Percentiles rank a stretch among this genome's conserved stretches.
Evolutionary conservation across 2,797 vertebrate species (phyloP).

Genomic region (Rhincodon typus): DNA sequence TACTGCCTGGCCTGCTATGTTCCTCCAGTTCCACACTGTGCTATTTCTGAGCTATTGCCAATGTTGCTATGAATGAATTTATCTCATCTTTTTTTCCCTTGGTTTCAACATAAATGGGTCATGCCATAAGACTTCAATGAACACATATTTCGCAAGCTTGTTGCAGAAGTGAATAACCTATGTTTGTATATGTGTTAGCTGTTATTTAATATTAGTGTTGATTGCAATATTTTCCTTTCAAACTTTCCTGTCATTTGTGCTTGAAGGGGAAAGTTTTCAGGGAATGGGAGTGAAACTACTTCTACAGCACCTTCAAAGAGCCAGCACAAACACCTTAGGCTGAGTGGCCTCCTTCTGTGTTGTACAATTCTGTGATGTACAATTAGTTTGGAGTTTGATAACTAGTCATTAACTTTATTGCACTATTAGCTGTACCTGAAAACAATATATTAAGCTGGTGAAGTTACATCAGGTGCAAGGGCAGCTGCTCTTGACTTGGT

Average conservation of each 20-base stretch:
- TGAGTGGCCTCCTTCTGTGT: not conserved
- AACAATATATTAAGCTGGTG: not conserved
- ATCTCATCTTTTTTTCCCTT: not conserved
- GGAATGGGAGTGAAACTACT: not conserved
- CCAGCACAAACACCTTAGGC: not conserved
- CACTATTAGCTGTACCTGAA: not conserved
- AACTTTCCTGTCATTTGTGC: not conserved
- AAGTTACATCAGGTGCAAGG: not conserved
- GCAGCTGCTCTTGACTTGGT: not conserved
- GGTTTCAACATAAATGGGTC: not conserved
- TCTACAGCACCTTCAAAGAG: not conserved
- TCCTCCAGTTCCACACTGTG: too few species aligned
- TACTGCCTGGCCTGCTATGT: too few species aligned
- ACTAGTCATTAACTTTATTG: not conserved
- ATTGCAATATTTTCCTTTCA: not conserved
- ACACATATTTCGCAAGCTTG: not conserved
- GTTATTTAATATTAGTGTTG: not conserved
- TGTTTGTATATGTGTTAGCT: not conserved
- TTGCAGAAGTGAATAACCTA: not conserved
- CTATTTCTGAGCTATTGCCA: not conserved
- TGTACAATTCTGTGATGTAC: not conserved
- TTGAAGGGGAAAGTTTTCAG: not conserved
- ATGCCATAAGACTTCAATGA: not conserved
- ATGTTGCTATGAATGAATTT: not conserved
- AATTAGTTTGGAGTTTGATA: not conserved